A percentile compares a stretch with the other conserved stretches of the same genome.
Conservation (phyloP, 2,888 invertebrate species). For the Orgyia antiqua region DNA sequence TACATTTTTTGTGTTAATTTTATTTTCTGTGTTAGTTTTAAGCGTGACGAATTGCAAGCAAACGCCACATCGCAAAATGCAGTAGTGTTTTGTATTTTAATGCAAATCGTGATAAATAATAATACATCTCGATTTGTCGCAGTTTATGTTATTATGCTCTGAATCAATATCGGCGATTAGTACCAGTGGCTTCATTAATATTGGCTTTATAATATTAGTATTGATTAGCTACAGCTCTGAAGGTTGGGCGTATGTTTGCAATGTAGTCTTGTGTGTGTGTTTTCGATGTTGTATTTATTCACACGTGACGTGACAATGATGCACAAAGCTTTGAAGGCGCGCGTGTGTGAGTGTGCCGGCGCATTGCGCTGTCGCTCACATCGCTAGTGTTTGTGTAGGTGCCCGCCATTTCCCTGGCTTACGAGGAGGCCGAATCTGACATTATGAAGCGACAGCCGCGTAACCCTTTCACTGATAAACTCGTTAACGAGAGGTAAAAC, state of each 20-base stretch:
- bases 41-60: constrained; percentile 54
- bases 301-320: constrained; percentile 57
- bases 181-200: too few species aligned
- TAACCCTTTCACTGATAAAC: constrained; percentile 98
- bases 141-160: too few species aligned
- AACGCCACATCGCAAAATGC: constrained; percentile 36
- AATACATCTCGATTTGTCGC: too few species aligned
- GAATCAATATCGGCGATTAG: too few species aligned
- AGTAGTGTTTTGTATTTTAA: too few species aligned
- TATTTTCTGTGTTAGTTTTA: constrained; percentile 59
- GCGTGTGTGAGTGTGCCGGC: too few species aligned
- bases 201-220: too few species aligned
- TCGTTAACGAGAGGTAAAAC: constrained; percentile 97
- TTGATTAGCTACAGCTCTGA: too few species aligned
- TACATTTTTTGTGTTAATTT: constrained; percentile 61
- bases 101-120: too few species aligned
- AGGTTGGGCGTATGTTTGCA: constrained; percentile 33
- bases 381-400: constrained; percentile 84
- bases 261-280: constrained; percentile 37
- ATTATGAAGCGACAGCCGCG: constrained; percentile 99
- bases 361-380: constrained; percentile 53
- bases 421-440: constrained; percentile 98
- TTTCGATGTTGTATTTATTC: constrained; percentile 74
- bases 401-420: constrained; percentile 98
- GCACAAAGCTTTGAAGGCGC: constrained; percentile 63